These are phyloP conservation scores for Lumbricus terrestris DNA, from an alignment of 2,888 invertebrate species.

Conservation along the genomic window DNA sequence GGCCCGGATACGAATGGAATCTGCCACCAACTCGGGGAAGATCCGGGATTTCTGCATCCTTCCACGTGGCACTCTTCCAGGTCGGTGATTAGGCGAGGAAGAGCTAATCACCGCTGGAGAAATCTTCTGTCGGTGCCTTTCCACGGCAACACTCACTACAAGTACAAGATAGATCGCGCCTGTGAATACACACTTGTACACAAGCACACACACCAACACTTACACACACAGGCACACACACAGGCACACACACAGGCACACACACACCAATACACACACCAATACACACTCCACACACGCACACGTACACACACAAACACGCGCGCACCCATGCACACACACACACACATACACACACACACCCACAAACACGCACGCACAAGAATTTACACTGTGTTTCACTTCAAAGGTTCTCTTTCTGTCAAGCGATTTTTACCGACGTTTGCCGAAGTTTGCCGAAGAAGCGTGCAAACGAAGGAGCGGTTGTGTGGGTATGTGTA, in stretches of 20 bases:
- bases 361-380: too few species aligned
- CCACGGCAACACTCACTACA: not conserved
- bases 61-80: not conserved
- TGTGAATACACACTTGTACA: not conserved
- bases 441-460: not conserved
- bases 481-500: not conserved
- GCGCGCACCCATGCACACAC: too few species aligned
- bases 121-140: not conserved
- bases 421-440: not conserved
- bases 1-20: not conserved
- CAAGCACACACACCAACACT: too few species aligned
- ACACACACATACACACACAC: too few species aligned
- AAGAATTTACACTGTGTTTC: not conserved
- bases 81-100: not conserved
- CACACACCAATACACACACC: too few species aligned
- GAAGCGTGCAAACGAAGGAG: not conserved
- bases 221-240: too few species aligned
- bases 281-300: too few species aligned
- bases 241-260: too few species aligned
- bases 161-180: not conserved
- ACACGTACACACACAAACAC: too few species aligned
- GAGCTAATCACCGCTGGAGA: not conserved
- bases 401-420: not conserved
- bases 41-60: not conserved
- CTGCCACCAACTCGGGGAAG: not conserved